phyloP scores from a whole-genome alignment of 2,888 invertebrate species.

The Phanerotoma sp. region DNA sequence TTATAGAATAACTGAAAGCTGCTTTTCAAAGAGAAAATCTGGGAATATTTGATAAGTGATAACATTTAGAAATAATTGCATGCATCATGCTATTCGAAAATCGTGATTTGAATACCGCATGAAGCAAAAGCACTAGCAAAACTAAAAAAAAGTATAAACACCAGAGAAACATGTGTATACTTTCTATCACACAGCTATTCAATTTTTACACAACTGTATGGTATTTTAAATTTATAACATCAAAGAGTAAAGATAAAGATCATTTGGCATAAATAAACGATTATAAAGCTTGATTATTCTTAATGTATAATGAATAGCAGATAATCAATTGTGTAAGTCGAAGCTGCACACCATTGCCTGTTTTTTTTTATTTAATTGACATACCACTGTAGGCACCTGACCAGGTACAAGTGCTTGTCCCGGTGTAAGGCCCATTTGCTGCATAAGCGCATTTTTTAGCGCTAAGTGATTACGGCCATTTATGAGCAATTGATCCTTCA shows the following conservation, averaged over 20 bases:
- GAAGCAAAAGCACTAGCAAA: not conserved
- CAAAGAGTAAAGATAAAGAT: no score
- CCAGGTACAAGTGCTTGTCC: constrained; percentile 90
- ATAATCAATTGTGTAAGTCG: no score
- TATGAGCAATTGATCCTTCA: constrained; percentile 99
- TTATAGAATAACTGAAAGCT: no score
- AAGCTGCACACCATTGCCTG: no score
- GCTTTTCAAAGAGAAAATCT: not conserved
- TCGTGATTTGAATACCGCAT: not conserved
- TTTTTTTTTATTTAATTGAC: constrained; percentile 53
- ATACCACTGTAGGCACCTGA: constrained; percentile 91
- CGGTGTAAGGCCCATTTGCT: constrained; percentile 92
- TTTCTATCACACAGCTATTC: no score
- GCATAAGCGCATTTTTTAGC: constrained; percentile 96
- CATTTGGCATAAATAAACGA: no score
- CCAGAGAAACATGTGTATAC: not conserved
- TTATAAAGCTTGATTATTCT: no score
- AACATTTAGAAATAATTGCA: not conserved
- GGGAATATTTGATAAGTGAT: not conserved
- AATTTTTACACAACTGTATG: no score
- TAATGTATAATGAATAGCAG: no score
- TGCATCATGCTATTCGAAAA: not conserved
- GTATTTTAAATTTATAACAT: no score
- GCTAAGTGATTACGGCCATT: constrained; percentile 99
- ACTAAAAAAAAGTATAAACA: not conserved